A percentile compares a stretch with the other conserved stretches of the same genome.
Evolutionary conservation across 2,888 invertebrate genomes (phyloP).

Genomic region (Anthrax anthrax): DNA sequence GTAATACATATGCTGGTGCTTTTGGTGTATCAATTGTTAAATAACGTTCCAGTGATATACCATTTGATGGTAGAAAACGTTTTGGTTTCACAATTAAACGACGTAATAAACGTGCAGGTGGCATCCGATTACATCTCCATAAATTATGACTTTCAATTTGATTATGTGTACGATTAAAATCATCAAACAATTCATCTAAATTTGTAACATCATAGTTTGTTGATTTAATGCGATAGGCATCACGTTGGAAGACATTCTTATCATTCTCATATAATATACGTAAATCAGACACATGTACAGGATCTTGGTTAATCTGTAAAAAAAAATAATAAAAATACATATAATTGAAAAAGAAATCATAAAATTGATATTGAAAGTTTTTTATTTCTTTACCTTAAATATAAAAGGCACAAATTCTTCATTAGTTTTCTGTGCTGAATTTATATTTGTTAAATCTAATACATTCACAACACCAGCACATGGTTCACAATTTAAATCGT

Average conservation of each 20-base stretch:
- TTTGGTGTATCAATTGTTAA: conserved; percentile 58
- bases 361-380: not conserved
- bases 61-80: conserved; percentile 50
- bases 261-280: conserved; percentile 44
- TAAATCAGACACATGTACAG: conserved; percentile 41
- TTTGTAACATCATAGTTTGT: conserved; percentile 27
- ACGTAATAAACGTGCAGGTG: conserved; percentile 54
- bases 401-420: conserved; percentile 37
- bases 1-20: conserved; percentile 50
- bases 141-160: conserved; percentile 25
- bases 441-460: conserved; percentile 41
- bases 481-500: conserved; percentile 75
- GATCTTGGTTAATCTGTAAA: conserved; percentile 43
- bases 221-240: conserved; percentile 40
- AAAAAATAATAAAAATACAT: conserved; percentile 2
- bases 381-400: conserved; percentile 36
- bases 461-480: conserved; percentile 57
- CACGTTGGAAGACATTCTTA: conserved; percentile 45
- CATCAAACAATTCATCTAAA: conserved; percentile 29
- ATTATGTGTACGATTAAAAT: conserved; percentile 25
- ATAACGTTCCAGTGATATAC: conserved; percentile 64
- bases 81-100: conserved; percentile 56
- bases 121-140: conserved; percentile 62
- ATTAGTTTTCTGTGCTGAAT: conserved; percentile 16
- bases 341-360: too few relatives aligned